A percentile compares a stretch with the other conserved stretches of the same genome.
Conservation (phyloP, 1,140 invertebrate genomes). For the Bombus haemorrhoidalis region DNA sequence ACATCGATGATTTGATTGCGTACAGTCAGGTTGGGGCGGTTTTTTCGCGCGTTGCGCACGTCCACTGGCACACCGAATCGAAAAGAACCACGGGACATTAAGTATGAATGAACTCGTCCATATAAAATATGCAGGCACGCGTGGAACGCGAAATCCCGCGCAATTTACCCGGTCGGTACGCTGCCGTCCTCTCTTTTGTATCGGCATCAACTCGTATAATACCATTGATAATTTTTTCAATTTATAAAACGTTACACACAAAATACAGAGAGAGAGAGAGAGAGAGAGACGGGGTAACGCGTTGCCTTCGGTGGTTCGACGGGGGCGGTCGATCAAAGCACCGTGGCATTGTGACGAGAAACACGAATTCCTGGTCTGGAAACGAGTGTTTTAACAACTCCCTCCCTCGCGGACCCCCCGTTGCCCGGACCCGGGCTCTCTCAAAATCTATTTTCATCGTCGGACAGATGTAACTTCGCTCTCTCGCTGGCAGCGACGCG, state of each 20-base stretch:
- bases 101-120: conserved; percentile 37
- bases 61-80: not conserved
- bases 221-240: conserved; percentile 68
- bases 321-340: conserved; percentile 63
- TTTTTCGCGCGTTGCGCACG: not conserved
- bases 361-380: conserved; percentile 71
- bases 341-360: conserved; percentile 66
- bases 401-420: conserved; percentile 48
- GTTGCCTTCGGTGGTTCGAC: conserved; percentile 56
- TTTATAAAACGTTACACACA: conserved; percentile 59
- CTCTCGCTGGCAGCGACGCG: conserved; percentile 73
- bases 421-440: conserved; percentile 61
- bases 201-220: conserved; percentile 54
- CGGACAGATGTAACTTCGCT: conserved; percentile 76
- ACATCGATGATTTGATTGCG: conserved; percentile 40
- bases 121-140: conserved; percentile 60
- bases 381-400: conserved; percentile 71
- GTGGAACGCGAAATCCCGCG: conserved; percentile 5
- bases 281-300: not conserved
- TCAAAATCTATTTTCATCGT: conserved; percentile 79
- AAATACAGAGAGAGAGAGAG: not conserved
- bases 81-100: conserved; percentile 32
- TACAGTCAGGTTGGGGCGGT: not conserved
- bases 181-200: not conserved
- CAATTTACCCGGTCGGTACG: conserved; percentile 10